A percentile compares a stretch with the other conserved stretches of the same genome.
Conservation (phyloP, 2,797 vertebrate genomes). For the Florisuga fusca region DNA sequence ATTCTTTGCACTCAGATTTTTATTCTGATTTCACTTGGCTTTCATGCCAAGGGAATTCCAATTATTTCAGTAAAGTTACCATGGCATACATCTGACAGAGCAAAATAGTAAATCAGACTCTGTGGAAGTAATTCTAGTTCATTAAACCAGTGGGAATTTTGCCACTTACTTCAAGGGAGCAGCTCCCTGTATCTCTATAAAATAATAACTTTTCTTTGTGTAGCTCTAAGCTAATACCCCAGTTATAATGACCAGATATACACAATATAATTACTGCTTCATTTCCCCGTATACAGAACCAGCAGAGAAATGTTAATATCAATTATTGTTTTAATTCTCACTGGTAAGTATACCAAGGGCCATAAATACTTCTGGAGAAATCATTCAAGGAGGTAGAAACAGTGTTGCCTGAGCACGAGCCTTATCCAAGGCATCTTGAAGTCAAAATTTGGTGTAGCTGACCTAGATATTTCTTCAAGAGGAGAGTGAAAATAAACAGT, state of each 20-base stretch:
- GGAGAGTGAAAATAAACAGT: constrained; percentile 61
- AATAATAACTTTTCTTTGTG: background rate
- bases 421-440: background rate
- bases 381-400: constrained; percentile 12
- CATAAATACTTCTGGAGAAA: background rate
- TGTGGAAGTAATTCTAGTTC: background rate
- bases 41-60: background rate
- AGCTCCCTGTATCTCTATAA: background rate
- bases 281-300: background rate
- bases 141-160: background rate
- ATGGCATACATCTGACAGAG: background rate
- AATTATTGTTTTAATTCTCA: background rate
- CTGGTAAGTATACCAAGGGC: background rate
- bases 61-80: background rate
- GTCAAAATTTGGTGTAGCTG: constrained; percentile 3
- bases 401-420: background rate
- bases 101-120: background rate
- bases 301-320: background rate
- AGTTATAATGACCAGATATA: background rate
- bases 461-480: constrained; percentile 48
- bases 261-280: background rate
- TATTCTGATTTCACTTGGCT: background rate
- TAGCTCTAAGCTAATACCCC: background rate
- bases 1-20: background rate
- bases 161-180: background rate